These are phyloP conservation scores for Hyppa rectilinea DNA, from an alignment of 2,888 invertebrate genomes.

Conservation along the genomic window DNA sequence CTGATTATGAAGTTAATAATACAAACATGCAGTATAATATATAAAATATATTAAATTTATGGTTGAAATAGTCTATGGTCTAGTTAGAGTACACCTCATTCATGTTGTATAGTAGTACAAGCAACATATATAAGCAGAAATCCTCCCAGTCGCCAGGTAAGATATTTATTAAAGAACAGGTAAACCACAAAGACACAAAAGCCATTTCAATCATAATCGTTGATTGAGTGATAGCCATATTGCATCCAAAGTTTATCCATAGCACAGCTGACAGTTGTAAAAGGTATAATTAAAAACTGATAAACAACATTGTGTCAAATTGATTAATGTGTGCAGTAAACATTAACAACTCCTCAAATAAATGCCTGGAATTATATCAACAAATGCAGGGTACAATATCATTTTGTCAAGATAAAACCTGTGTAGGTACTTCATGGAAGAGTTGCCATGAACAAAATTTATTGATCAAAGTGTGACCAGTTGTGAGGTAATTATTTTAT, in stretches of 20 bases:
- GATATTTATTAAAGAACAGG: slow-evolving; percentile 21
- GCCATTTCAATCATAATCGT: slow-evolving; percentile 32
- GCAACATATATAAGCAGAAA: slow-evolving; percentile 28
- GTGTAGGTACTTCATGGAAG: background rate
- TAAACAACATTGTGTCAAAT: background rate
- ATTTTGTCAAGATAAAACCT: background rate
- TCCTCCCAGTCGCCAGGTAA: slow-evolving; percentile 14
- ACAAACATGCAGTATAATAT: slow-evolving; percentile 7
- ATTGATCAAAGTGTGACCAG: background rate
- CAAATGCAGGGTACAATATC: background rate
- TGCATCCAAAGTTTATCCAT: background rate
- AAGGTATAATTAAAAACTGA: background rate
- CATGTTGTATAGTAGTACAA: slow-evolving; percentile 32
- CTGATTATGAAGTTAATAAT: slow-evolving; percentile 33
- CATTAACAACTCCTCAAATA: background rate
- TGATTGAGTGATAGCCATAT: slow-evolving; percentile 18
- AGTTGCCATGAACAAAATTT: background rate
- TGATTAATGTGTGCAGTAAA: background rate
- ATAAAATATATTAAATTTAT: slow-evolving; percentile 47
- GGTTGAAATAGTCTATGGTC: background rate
- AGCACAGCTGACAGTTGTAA: background rate
- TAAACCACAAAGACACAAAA: slow-evolving; percentile 38
- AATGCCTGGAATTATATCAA: background rate
- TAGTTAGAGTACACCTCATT: slow-evolving; percentile 10
- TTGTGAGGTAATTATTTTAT: background rate